These are phyloP conservation scores for Tachysurus fulvidraco DNA, from an alignment of 2,113 vertebrate species.

Conservation along the genomic window DNA sequence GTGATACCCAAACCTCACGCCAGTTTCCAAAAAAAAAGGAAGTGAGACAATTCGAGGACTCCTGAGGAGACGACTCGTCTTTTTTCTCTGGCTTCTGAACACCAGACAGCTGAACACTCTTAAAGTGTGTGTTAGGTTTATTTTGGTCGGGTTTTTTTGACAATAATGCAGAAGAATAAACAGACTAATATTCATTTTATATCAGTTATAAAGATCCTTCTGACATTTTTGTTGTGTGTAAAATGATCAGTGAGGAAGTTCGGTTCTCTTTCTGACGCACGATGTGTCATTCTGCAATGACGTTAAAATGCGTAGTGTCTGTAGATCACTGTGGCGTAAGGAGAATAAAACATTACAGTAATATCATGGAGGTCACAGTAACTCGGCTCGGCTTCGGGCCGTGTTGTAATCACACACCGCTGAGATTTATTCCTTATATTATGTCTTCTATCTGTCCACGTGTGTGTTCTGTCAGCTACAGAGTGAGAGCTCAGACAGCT, in stretches of 20 bases:
- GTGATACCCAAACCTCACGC: background rate
- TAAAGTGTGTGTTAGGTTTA: background rate
- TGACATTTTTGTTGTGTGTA: background rate
- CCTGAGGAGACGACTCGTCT: background rate
- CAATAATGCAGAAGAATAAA: background rate
- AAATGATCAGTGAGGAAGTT: no score
- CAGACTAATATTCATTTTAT: background rate
- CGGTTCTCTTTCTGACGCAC: no score
- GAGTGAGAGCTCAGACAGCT: background rate
- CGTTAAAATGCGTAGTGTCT: background rate
- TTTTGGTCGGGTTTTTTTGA: background rate
- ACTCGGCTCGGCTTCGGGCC: background rate
- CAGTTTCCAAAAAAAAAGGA: background rate
- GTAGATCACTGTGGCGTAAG: background rate
- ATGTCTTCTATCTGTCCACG: background rate
- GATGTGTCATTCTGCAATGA: background rate
- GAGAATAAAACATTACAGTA: background rate
- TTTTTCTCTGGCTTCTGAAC: conserved; percentile 1
- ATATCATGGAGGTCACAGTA: background rate
- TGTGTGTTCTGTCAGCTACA: background rate
- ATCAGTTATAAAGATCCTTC: background rate
- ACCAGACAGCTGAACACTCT: background rate
- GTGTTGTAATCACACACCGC: background rate
- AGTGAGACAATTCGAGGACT: background rate
- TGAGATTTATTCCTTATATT: background rate